phyloP scores from a whole-genome alignment of 2,888 invertebrate genomes.

The Nipponacmea schrenckii region DNA sequence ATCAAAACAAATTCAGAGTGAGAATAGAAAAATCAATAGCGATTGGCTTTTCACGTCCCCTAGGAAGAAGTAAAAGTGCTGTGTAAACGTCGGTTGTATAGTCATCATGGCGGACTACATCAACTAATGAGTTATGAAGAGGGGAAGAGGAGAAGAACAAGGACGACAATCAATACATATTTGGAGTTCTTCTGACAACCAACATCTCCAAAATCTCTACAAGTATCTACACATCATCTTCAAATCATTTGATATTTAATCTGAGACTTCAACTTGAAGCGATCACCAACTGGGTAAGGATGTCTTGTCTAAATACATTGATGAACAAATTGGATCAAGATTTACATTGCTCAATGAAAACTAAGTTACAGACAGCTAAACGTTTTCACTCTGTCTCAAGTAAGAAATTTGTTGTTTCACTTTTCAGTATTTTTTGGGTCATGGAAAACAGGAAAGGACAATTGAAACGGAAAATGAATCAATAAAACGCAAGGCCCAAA shows the following conservation, averaged over 20 bases:
- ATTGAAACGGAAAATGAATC: no score
- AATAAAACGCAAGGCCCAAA: no score
- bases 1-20: slow-evolving; percentile 20
- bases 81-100: slow-evolving; percentile 4
- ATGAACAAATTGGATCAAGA: no score
- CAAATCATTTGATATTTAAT: not conserved
- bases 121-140: slow-evolving; percentile 5
- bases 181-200: not conserved
- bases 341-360: no score
- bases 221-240: not conserved
- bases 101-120: slow-evolving; percentile 5
- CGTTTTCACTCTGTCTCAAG: no score
- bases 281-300: no score
- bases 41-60: slow-evolving; percentile 18
- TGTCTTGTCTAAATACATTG: no score
- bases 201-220: not conserved
- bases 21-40: slow-evolving; percentile 12
- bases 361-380: no score
- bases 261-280: not conserved
- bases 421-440: no score
- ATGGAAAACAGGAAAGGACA: no score
- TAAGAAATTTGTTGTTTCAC: no score
- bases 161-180: slow-evolving; percentile 7
- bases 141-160: not conserved
- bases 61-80: not conserved